These are phyloP conservation scores for Tylochromis polylepis DNA, from an alignment of 2,113 vertebrate species.

Conservation along the genomic window DNA sequence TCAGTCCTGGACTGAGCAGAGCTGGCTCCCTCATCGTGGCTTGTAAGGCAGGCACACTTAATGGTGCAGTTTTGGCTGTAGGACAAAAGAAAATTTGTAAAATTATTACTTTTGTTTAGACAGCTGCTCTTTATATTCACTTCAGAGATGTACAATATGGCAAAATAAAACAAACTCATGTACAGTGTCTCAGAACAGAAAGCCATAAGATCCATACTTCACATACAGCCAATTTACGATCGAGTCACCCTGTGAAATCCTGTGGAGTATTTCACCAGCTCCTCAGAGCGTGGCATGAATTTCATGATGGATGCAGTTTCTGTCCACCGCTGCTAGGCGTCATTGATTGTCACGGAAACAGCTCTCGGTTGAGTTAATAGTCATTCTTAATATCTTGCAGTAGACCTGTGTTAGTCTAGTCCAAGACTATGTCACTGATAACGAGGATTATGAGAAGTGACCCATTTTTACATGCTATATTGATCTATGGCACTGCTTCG, in stretches of 20 bases:
- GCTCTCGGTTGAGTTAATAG: background rate
- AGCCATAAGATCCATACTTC: background rate
- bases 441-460: background rate
- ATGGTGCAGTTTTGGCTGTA: conserved; percentile 80
- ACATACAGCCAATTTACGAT: background rate
- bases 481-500: background rate
- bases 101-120: background rate
- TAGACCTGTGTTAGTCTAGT: background rate
- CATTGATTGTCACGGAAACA: background rate
- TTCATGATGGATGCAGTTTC: background rate
- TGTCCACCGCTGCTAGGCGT: background rate
- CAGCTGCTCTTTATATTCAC: background rate
- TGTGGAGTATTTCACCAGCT: background rate
- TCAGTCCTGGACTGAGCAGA: conserved; percentile 51
- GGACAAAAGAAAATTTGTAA: conserved; percentile 26
- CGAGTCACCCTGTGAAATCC: background rate
- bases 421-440: background rate
- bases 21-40: conserved; percentile 66
- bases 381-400: background rate
- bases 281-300: background rate
- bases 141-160: background rate
- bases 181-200: background rate
- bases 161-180: background rate
- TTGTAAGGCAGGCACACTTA: conserved; percentile 76
- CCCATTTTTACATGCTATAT: background rate